Evolutionary conservation across 2,113 vertebrate species (phyloP).

Genomic region (Phyllostomus hastatus): DNA sequence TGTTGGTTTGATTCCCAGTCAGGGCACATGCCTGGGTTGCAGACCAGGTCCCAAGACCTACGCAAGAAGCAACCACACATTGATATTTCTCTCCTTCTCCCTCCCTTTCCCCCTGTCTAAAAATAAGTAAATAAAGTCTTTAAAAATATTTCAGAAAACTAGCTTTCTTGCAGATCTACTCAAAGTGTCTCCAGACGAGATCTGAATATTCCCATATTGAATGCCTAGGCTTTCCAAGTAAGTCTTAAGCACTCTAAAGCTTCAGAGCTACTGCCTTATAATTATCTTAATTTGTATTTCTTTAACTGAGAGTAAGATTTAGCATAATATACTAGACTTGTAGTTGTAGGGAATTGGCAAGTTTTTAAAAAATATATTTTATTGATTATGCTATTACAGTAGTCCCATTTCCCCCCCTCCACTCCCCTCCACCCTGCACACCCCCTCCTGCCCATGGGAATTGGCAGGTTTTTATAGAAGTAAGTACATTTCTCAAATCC

Average conservation of each 20-base stretch:
- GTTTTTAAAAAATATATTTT: not conserved
- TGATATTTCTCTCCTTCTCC: no score
- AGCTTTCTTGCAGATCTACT: not conserved
- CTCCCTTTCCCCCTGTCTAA: no score
- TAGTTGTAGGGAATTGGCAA: not conserved
- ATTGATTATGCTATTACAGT: no score
- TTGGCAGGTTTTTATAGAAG: not conserved
- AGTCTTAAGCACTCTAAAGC: not conserved
- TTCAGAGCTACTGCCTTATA: not conserved
- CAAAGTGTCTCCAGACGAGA: not conserved
- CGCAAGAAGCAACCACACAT: no score
- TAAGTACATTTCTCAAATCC: slow-evolving; percentile 2
- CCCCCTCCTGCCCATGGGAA: not conserved
- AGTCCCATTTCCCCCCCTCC: no score
- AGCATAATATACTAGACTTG: not conserved
- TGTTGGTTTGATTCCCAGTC: no score
- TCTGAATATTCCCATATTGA: not conserved
- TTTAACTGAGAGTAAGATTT: slow-evolving; percentile 1
- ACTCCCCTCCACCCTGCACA: no score
- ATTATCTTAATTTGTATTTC: slow-evolving; percentile 30
- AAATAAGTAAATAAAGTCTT: no score
- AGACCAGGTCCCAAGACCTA: no score
- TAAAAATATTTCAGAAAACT: not conserved
- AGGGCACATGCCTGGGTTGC: no score
- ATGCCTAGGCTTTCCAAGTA: not conserved